Base-by-base conservation (phyloP, 2,888 invertebrate genomes). In the Chromoteleia sp. region DNA sequence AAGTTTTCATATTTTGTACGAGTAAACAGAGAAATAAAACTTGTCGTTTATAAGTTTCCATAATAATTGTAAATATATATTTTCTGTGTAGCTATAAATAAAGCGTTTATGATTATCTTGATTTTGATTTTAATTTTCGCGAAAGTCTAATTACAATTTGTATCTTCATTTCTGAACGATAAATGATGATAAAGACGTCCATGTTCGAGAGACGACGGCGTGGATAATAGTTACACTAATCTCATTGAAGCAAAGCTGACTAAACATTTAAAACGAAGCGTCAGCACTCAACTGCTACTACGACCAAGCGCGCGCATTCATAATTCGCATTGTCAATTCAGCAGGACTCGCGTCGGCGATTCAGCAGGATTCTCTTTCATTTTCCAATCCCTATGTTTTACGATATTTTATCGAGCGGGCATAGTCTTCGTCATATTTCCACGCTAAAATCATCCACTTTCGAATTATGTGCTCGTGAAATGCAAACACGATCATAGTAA, bases 251-350 rank as follows among this genome's bases (percentile, higher is more conserved):
- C 61, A 29, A 30, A 67, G 74, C 74, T 74, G 79, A 74, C 65
- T 74, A 68, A 80, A 74, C 74, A 56, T 68, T 61, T 80, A 74
- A 80, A 74, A 80, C 58, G 29, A 39, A 74, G 43, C 61, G 68
- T 74, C 74, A 68, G 79, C 79, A 68, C 41, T 45, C 61, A 56
- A 45, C 48, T 48, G 52, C 29, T 58, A 43, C 52, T 58, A 65
- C 48, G 43, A 45, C 33, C 48, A 41, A 74, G 25, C 36, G 50
- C 39, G 56, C 41, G 79, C 80, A 70, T 75, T 80, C 70, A 80
- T 80, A 74, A 70, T 74, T 70, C 70, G 68, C 33, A 52, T 50
- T 63, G 70, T 74, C 74, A 61, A 80, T 80, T 75, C 70, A 74
- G 74, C 73, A 58, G 48, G 54, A 50, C 41, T 54, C 68, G 56